Base-by-base conservation (phyloP, 2,888 invertebrate genomes). In the Chloroclystis v-ata region DNA sequence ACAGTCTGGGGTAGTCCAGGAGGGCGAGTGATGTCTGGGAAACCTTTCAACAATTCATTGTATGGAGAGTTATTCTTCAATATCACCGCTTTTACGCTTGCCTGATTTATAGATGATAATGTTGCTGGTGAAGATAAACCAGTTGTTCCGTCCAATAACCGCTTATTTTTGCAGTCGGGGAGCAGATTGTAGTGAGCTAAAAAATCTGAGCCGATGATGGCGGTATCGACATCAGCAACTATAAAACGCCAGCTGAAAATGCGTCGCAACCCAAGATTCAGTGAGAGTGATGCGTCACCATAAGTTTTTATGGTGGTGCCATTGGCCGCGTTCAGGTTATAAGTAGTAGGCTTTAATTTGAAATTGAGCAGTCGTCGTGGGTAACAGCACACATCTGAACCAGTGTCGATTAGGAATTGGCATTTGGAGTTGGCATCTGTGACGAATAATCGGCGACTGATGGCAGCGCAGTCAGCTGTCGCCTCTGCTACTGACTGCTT, bases 161-260 rank as follows among this genome's bases (percentile, higher is more conserved):
- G 28, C 4, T 38, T 37, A 5, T 43, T 37, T 4, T 46, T 11
- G 13, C 49, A 59, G 13, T 52, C 52, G 0, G 42, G 38, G 9
- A 52, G 29, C 2, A 50, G 11, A 24, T 47, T 25, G 25, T 46
- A 53, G 26, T 30, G 25, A 7, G 41, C 5, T 43, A n/a, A 56
- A 14, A 55, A 37, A 41, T 47, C 43, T 25, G 43, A n/a, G 28
- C 55, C 46, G 14, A 57, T 14, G 30, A 59, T 43, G 28, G 54
- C 9, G 5, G 13, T 54, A 1, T 28, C 43, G 8, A 60, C 59
- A 10, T 57, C 59, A n/a, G 59, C 60, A 1, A 60, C 35, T 0
- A 60, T 30, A 26, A 60, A 60, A 4, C 37, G 42, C 59, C 60
- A 63, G 0, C 1, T 1, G 25, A 59, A 59, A 2, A 43, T 46